Evolutionary conservation across 2,888 invertebrate genomes (phyloP).

Genomic region (Pollenia amentaria): DNA sequence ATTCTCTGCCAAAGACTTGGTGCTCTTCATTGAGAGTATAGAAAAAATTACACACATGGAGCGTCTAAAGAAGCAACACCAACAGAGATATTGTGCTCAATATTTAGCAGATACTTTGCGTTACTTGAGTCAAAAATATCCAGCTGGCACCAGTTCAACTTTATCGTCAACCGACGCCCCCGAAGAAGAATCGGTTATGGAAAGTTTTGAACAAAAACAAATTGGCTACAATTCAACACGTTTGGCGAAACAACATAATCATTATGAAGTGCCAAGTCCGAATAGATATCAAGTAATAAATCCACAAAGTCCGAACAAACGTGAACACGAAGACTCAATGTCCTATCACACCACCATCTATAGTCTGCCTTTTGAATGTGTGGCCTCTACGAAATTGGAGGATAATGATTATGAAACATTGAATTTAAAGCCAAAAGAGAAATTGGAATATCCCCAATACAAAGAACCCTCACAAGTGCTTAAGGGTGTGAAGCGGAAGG

Average conservation of each 20-base stretch:
- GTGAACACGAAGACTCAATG: background rate
- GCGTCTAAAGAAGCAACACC: constrained; percentile 15
- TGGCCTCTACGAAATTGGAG: background rate
- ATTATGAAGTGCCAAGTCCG: too few relatives aligned
- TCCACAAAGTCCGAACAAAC: background rate
- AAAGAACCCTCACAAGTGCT: background rate
- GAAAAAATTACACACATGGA: constrained; percentile 56
- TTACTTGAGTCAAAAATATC: constrained; percentile 43
- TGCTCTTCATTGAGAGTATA: constrained; percentile 54
- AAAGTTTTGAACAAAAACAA: constrained; percentile 48
- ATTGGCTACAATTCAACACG: background rate
- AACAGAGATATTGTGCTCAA: background rate
- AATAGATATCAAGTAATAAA: background rate
- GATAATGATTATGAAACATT: background rate
- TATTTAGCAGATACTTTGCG: constrained; percentile 53
- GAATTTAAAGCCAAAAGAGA: background rate
- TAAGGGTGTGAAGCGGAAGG: background rate
- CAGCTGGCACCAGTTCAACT: constrained; percentile 15
- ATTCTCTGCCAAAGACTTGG: constrained; percentile 51
- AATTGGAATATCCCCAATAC: background rate
- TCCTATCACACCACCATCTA: constrained; percentile 18
- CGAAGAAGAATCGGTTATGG: constrained; percentile 45
- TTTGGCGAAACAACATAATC: background rate
- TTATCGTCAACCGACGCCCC: constrained; percentile 41
- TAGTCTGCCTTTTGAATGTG: constrained; percentile 2